Conservation (phyloP, 2,888 invertebrate genomes). For the Dioctria rufipes region DNA sequence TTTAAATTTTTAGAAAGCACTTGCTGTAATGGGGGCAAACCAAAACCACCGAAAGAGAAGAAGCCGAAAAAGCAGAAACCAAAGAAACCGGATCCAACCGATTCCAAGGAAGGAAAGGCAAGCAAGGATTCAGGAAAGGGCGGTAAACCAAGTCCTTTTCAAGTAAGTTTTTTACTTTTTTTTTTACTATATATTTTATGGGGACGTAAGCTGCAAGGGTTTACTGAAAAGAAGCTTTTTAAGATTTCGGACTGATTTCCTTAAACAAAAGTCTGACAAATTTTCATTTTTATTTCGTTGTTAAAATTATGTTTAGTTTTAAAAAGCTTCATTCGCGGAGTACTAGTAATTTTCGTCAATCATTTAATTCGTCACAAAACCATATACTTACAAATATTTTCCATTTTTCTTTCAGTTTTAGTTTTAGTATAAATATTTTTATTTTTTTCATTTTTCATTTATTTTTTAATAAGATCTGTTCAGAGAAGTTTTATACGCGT, state of each 20-base stretch:
- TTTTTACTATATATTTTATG: background rate
- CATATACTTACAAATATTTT: conserved; percentile 28
- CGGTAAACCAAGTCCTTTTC: conserved; percentile 79
- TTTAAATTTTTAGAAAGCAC: conserved; percentile 77
- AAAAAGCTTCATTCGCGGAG: conserved; percentile 36
- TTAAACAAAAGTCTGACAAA: too few species aligned
- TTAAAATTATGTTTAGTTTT: conserved; percentile 10
- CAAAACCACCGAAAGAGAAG: conserved; percentile 79
- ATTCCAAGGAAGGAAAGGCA: conserved; percentile 74
- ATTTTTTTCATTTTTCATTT: conserved; percentile 62
- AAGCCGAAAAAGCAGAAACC: conserved; percentile 80
- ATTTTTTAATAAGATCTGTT: conserved; percentile 56
- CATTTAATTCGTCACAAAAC: conserved; percentile 19
- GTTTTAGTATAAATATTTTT: conserved; percentile 37
- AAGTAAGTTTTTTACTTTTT: conserved; percentile 72
- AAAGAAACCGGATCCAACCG: conserved; percentile 75
- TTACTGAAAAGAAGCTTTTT: conserved; percentile 51
- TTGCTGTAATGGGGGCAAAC: conserved; percentile 82
- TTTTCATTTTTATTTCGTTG: background rate
- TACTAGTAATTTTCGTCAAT: conserved; percentile 6
- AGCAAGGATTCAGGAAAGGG: conserved; percentile 77
- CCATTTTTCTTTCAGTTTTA: conserved; percentile 18
- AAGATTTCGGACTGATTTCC: conserved; percentile 20
- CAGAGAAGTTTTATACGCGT: background rate
- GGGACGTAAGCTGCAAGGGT: background rate